Evolutionary conservation across 2,797 vertebrate species (phyloP), one percentile per base, ranked within the genome.

Genomic region (Alca torda): DNA sequence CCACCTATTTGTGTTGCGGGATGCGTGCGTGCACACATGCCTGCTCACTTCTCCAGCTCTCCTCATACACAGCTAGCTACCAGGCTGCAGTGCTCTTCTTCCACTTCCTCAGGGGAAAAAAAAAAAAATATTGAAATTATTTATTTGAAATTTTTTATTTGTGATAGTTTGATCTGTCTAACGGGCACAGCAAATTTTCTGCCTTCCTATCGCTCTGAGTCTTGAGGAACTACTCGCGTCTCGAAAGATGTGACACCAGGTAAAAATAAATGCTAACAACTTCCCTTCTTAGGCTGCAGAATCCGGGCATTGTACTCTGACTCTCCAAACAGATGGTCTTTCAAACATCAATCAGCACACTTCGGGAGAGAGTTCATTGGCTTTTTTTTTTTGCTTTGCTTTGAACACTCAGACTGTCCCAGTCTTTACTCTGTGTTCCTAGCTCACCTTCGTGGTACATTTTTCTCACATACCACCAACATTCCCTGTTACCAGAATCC

Each of bases 21-120:
- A n/a, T 59, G 51, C 0, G 1, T 23, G n/a, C 1, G 0, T 20
- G n/a, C 37, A 33, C 48, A 30, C 1, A 0, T 3, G 68, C 41
- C 57, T 61, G 56, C 25, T 69, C 13, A 1, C n/a, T 60, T 39
- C 70, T 87, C 65, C 73, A 69, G 51, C 56, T 83, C n/a, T 67
- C 25, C 53, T 68, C 33, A 10, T 31, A 39, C 13, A 12, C 53
- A 77, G 25, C 23, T 60, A 61, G 14, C 33, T 65, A 79, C 12
- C 21, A 10, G 0, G 0, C 21, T 28, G 73, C 14, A 65, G 19
- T 11, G 43, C 16, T 82, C 69, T 74, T 31, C 26, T 74, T 57
- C 48, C 13, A 14, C 24, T 80, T 72, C 37, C 57, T 78, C 41
- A 63, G 46, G 39, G 64, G 57, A 63, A 59, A 80, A 41, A 15